A percentile compares a stretch with the other conserved stretches of the same genome.
These are phyloP conservation scores for Eumaeus atala DNA, from an alignment of 1,140 invertebrate genomes.

Conservation along the genomic window DNA sequence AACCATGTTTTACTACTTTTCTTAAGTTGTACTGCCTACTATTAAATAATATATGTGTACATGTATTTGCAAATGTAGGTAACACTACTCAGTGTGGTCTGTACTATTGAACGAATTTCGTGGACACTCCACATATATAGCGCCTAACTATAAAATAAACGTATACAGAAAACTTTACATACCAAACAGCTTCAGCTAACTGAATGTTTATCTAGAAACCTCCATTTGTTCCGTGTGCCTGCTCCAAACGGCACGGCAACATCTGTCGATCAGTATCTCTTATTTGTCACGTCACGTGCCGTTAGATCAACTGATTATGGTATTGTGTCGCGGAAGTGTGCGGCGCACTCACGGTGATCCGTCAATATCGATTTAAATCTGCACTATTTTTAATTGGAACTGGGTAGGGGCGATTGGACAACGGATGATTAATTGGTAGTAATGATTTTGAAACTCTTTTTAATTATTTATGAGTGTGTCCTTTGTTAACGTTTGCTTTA, in stretches of 20 bases:
- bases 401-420: conserved; percentile 31
- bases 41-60: too few species aligned
- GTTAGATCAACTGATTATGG: conserved; percentile 51
- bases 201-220: background rate
- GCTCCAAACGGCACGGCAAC: conserved; percentile 18
- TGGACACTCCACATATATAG: too few species aligned
- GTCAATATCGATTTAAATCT: conserved; percentile 63
- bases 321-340: conserved; percentile 55
- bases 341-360: conserved; percentile 53
- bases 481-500: background rate
- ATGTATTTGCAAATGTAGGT: too few species aligned
- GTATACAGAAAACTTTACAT: too few species aligned
- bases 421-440: conserved; percentile 25
- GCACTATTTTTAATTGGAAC: conserved; percentile 62
- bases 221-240: too few species aligned
- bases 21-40: too few species aligned
- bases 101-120: too few species aligned
- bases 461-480: background rate
- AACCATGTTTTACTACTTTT: too few species aligned
- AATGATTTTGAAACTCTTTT: background rate
- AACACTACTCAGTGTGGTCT: too few species aligned
- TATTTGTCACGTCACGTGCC: conserved; percentile 64
- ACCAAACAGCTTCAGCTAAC: too few species aligned
- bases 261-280: conserved; percentile 62
- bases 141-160: too few species aligned